phyloP scores from a whole-genome alignment of 92 coral and sea anemone species.

The Pocillopora meandrina region DNA sequence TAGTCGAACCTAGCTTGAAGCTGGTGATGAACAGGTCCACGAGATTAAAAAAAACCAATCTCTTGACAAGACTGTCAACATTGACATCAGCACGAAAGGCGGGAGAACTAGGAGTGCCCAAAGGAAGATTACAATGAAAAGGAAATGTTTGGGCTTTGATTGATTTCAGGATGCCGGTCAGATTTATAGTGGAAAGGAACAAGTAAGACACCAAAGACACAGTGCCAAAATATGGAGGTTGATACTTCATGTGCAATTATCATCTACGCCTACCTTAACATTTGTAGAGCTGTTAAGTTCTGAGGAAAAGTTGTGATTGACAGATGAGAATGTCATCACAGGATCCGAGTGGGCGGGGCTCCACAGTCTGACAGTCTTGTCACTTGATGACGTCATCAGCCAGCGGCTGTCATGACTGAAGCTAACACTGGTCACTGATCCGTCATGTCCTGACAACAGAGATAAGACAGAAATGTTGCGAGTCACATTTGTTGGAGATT shows the following conservation, averaged over 20 bases:
- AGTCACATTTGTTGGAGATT: neutral
- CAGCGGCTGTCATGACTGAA: slow-evolving; percentile 84
- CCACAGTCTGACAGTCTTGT: slow-evolving; percentile 91
- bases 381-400: slow-evolving; percentile 89
- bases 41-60: neutral
- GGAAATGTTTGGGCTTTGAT: no score
- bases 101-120: neutral
- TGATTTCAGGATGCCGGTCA: no score
- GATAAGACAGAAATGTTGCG: neutral
- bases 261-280: slow-evolving; percentile 51
- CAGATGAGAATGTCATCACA: slow-evolving; percentile 60
- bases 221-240: neutral
- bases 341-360: slow-evolving; percentile 79
- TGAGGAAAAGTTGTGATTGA: slow-evolving; percentile 76
- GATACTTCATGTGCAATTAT: neutral
- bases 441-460: slow-evolving; percentile 79
- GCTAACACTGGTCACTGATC: slow-evolving; percentile 80
- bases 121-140: no score
- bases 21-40: no score
- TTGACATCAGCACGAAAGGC: neutral
- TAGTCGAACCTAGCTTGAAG: no score
- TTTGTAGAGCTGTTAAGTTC: slow-evolving; percentile 60
- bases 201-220: neutral
- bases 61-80: neutral
- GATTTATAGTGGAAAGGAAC: no score